phyloP scores from a whole-genome alignment of 2,888 invertebrate genomes.

The Caenorhabditis parvicauda region DNA sequence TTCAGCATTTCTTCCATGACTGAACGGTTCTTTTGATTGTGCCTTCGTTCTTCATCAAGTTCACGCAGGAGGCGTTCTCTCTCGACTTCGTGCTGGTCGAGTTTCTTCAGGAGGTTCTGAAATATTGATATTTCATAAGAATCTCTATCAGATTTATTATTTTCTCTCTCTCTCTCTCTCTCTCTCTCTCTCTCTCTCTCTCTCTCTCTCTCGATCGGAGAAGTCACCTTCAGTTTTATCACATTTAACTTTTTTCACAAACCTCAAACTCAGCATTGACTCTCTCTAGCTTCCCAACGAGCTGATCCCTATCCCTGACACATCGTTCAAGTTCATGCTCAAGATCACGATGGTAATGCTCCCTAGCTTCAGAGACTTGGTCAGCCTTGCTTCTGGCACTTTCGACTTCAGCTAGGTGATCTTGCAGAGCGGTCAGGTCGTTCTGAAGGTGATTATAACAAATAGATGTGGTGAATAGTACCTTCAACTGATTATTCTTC shows the following conservation, averaged over 20 bases:
- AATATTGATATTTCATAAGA: not conserved
- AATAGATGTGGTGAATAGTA: not conserved
- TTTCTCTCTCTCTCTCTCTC: no score
- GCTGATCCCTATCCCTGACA: constrained; percentile 8
- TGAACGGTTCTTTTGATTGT: constrained; percentile 20
- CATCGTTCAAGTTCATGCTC: constrained; percentile 19
- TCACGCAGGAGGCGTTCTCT: constrained; percentile 20
- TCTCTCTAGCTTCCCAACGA: constrained; percentile 12
- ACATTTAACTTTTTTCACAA: no score
- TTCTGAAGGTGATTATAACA: constrained; percentile 2
- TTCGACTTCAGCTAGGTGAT: constrained; percentile 15
- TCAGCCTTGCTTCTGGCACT: constrained; percentile 12
- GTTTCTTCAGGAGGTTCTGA: constrained; percentile 12
- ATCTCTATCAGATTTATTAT: not conserved
- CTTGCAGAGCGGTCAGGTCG: constrained; percentile 18
- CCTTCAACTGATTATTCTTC: constrained; percentile 26
- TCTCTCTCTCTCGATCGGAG: no score
- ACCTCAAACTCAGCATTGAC: constrained; percentile 14
- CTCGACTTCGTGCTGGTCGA: constrained; percentile 19
- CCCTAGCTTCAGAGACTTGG: constrained; percentile 8
- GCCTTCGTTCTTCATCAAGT: constrained; percentile 14
- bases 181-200: no score
- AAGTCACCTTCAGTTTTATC: no score
- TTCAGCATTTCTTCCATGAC: constrained; percentile 26
- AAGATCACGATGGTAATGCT: constrained; percentile 17